Base-by-base conservation (phyloP, 1,140 invertebrate species). In the Eurosta solidaginis region DNA sequence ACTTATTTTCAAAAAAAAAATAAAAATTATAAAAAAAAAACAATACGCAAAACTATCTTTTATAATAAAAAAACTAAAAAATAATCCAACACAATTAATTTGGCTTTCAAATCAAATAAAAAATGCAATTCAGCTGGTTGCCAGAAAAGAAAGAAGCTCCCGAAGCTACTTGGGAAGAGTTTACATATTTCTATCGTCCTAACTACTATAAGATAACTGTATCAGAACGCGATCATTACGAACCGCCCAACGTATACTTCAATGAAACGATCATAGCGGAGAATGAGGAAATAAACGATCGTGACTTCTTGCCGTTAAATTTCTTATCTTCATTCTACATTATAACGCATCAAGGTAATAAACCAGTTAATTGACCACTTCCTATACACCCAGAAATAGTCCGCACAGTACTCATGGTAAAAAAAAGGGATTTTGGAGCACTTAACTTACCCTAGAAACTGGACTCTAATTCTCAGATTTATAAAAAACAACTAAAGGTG, bases 281-380 rank as follows among this genome's bases (percentile, higher is more conserved):
- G 80, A 87, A 87, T 82, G 85, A 87, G 81, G 85, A 82, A 83
- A 45, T 87, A 82, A 82, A 85, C 83, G 84, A 80, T 84, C 83
- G 80, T 77, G 88, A 91, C 81, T 92, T 91, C 80, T 81, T 85
- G 63, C 91, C 91, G 29, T 81, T 92, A 80, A 90, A 89, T 80
- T 90, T 92, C 80, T 88, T 91, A 81, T 91, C 91, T 80, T 85
- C 89, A 76, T 93, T 89, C 88, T 92, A 89, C 85, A 85, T 93
- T 81, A 88, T 90, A 63, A 90, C 91, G 47, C 88, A 89, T 88
- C 90, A 92, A 92, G 92, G 92, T 93, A 88, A 85, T 36, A 14
- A 25, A 27, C 0, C 2, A 52, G 20, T n/a, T n/a, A n/a, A n/a
- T n/a, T n/a, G n/a, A n/a, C n/a, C n/a, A n/a, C n/a, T n/a, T n/a